These are phyloP conservation scores for Sylvia atricapilla DNA, from an alignment of 2,113 vertebrate species.

Conservation along the genomic window DNA sequence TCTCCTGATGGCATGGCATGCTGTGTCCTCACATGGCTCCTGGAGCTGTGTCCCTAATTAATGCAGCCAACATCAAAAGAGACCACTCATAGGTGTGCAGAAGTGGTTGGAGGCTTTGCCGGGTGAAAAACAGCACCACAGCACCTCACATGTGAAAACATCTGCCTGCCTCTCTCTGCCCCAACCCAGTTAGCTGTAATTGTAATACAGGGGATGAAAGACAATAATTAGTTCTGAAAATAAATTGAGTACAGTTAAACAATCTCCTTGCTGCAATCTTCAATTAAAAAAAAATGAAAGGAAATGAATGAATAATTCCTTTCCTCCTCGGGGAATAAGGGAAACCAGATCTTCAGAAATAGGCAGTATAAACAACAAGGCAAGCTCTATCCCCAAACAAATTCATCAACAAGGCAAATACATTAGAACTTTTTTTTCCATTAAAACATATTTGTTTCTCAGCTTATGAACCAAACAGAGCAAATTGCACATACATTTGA, in stretches of 20 bases:
- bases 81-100: rapidly evolving
- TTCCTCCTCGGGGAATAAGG: background rate
- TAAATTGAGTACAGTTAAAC: background rate
- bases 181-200: background rate
- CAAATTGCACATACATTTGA: constrained; percentile 3
- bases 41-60: background rate
- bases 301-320: constrained; percentile 15
- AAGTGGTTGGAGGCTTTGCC: background rate
- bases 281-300: constrained; percentile 32
- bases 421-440: background rate
- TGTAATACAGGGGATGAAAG: background rate
- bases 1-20: rapidly evolving
- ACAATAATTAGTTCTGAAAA: constrained; percentile 3
- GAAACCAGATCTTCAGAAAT: constrained; percentile 11
- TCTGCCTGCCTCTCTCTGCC: background rate
- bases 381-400: background rate
- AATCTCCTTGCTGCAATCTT: constrained; percentile 9
- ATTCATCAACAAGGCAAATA: background rate
- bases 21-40: background rate
- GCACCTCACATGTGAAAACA: background rate
- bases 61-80: background rate
- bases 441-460: constrained; percentile 47
- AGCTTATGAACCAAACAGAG: constrained; percentile 18
- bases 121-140: background rate
- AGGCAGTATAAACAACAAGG: background rate